These are phyloP conservation scores for Myripristis murdjan DNA, from an alignment of 2,797 vertebrate species.

Conservation along the genomic window DNA sequence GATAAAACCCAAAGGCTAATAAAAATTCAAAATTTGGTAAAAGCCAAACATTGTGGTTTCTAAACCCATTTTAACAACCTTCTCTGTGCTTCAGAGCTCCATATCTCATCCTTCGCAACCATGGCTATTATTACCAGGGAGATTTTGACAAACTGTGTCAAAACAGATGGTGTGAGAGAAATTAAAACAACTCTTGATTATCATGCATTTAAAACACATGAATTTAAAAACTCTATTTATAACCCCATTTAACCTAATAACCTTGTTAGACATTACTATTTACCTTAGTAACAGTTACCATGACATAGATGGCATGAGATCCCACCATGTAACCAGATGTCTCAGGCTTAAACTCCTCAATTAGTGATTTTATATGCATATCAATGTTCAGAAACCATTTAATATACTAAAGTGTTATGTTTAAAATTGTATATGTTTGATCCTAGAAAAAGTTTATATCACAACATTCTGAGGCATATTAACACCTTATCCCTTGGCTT, in stretches of 20 bases:
- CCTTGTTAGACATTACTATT: slow-evolving; percentile 15
- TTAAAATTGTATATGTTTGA: not conserved
- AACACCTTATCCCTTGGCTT: too few species aligned
- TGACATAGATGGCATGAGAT: slow-evolving; percentile 30
- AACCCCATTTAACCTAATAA: too few species aligned
- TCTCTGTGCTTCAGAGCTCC: slow-evolving; percentile 1
- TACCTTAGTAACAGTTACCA: slow-evolving; percentile 25
- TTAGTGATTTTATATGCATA: not conserved
- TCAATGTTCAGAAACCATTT: not conserved
- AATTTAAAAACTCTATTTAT: too few species aligned
- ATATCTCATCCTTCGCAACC: not conserved
- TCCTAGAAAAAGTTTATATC: too few species aligned
- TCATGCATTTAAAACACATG: not conserved
- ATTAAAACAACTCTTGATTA: not conserved
- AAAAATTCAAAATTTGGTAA: not conserved
- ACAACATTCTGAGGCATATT: too few species aligned
- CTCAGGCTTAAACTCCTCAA: not conserved
- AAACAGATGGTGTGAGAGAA: not conserved
- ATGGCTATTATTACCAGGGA: not conserved
- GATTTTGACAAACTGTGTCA: not conserved
- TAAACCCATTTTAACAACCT: too few species aligned
- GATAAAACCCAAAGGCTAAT: not conserved
- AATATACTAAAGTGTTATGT: not conserved
- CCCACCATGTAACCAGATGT: not conserved
- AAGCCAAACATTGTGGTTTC: not conserved